Conservation (phyloP, 2,113 vertebrate species). For the Brienomyrus brachyistius region DNA sequence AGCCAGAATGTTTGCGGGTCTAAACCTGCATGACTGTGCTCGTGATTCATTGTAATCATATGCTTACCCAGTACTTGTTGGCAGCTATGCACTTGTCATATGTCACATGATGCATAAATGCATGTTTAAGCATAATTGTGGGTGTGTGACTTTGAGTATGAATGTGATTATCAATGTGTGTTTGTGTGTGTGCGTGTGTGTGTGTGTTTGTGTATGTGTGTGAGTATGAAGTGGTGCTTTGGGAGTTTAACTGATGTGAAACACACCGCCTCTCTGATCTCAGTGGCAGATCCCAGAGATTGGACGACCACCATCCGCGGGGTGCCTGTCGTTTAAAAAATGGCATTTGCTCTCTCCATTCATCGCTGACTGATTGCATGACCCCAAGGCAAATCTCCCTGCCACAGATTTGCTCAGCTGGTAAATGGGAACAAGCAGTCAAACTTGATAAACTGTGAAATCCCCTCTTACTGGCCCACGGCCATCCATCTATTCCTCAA, state of each 20-base stretch:
- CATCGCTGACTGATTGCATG: constrained; percentile 32
- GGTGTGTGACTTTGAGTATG: constrained; percentile 1
- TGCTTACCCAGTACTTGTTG: neutral
- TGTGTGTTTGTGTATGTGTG: neutral
- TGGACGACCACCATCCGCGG: constrained; percentile 7
- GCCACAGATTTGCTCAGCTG: constrained; percentile 37
- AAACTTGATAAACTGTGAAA: constrained; percentile 41
- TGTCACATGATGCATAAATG: neutral
- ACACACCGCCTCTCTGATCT: neutral
- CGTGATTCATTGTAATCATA: neutral
- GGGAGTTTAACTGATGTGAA: neutral
- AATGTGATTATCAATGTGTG: neutral
- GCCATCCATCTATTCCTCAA: constrained; percentile 26
- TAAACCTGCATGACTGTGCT: neutral
- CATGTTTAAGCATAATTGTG: neutral
- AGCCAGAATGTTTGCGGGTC: neutral
- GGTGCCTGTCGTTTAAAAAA: constrained; percentile 23
- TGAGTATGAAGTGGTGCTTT: neutral
- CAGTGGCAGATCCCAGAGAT: neutral
- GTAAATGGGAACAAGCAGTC: constrained; percentile 41
- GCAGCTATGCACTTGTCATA: neutral
- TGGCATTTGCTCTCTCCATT: constrained; percentile 24
- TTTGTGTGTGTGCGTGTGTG: neutral
- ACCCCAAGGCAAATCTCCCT: constrained; percentile 29
- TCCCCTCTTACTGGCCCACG: constrained; percentile 13